A percentile compares a stretch with the other conserved stretches of the same genome.
These are phyloP conservation scores for Lynx canadensis DNA, from an alignment of 2,113 vertebrate species.

Conservation along the genomic window DNA sequence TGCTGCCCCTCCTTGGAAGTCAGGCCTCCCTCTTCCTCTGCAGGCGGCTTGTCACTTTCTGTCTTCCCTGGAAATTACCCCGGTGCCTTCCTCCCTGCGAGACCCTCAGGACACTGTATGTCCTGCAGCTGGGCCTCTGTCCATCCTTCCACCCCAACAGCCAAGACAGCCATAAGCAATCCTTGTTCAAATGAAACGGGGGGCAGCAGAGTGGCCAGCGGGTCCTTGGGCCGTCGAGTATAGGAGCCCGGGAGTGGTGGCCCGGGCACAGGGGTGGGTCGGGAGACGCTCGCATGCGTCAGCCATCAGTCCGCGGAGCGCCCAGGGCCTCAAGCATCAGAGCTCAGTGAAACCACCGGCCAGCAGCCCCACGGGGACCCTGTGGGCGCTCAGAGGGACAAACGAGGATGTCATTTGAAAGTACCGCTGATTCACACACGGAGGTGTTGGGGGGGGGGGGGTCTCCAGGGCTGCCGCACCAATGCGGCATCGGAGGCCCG, in stretches of 20 bases:
- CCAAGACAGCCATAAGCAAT: neutral
- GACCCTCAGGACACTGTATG: neutral
- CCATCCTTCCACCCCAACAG: neutral
- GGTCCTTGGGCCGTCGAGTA: neutral
- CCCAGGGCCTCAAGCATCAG: neutral
- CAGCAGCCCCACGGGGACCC: neutral
- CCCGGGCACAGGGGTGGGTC: rapidly evolving
- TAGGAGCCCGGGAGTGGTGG: neutral
- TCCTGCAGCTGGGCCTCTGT: neutral
- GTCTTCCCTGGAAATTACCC: neutral
- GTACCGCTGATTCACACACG: too few species aligned
- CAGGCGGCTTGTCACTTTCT: neutral
- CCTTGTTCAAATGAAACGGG: neutral
- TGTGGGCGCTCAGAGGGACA: rapidly evolving
- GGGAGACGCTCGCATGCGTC: neutral
- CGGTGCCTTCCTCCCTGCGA: neutral
- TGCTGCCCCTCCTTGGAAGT: neutral
- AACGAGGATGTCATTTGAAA: neutral
- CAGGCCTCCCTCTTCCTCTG: neutral
- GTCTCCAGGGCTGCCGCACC: neutral
- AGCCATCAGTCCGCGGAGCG: neutral
- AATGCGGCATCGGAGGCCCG: neutral
- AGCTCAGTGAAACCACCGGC: neutral
- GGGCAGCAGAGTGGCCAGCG: neutral
- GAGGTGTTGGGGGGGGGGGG: too few species aligned